Base-by-base conservation (phyloP, 2,888 invertebrate species). In the Thymelicus acteon region DNA sequence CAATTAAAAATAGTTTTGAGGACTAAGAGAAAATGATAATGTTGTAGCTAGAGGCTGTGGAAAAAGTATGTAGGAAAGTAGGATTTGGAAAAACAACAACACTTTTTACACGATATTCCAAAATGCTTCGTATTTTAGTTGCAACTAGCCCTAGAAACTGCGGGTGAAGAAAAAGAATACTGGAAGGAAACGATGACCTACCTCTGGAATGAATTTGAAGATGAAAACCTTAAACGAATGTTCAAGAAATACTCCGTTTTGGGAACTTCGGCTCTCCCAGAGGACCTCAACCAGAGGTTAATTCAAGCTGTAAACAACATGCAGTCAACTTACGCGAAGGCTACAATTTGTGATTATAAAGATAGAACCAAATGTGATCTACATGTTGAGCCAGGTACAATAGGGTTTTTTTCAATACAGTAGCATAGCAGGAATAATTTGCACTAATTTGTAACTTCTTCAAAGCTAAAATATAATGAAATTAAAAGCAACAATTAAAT, bases 251-350 rank as follows among this genome's bases (percentile, higher is more conserved):
- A 97, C 48, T 95, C 97, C 0, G 91, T 95, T 60, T 91, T 98
- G 10, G 98, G 97, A 0, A 94, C 95, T 0, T 95, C 96, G 0
- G 97, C 97, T 0, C 89, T 98, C n/a, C 95, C 97, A 0, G 96
- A 96, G 75, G 95, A 96, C 61, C 91, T 96, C 75, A 95, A 95
- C 75, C 94, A 95, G 63, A 94, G 95, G 60, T 89, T 96, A 10
- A 94, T 95, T 63, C 94, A 94, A 75, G 95, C 95, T 0, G 86
- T 96, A 10, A 95, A 95, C 54, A 94, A 95, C 15, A 97, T 98
- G 97, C 94, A 96, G 81, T 93, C 95, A 0, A 96, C 95, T 15
- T 97, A 97, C 82, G 96, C 97, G 0, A 97, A 95, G 66, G 96
- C 97, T 0, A 97, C 96, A 73, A 95, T 97, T 13, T 97, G 97